Conservation (phyloP, 1,140 invertebrate genomes). For the Cheumatopsyche charites region DNA sequence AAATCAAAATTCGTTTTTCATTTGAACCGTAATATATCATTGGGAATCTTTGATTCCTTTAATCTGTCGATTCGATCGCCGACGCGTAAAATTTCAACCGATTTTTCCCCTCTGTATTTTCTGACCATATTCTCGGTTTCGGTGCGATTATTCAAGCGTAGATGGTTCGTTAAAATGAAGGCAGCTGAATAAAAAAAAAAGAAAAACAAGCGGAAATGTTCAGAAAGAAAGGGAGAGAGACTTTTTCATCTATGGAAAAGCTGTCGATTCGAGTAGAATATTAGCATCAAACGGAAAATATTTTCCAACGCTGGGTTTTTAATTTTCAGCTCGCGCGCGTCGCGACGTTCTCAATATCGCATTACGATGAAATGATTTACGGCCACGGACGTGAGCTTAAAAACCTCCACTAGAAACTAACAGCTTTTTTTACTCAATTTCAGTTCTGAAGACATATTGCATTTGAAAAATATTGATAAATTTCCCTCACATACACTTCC, state of each 20-base stretch:
- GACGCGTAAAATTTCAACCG: constrained; percentile 51
- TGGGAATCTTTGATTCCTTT: constrained; percentile 43
- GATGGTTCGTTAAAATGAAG: too few relatives aligned
- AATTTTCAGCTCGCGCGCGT: neutral
- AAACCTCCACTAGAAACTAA: neutral
- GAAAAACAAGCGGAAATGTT: neutral
- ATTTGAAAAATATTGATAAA: too few relatives aligned
- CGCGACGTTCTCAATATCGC: constrained; percentile 9
- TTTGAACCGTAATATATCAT: too few relatives aligned
- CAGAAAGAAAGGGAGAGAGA: neutral
- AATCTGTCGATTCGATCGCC: constrained; percentile 48
- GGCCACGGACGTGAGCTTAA: constrained; percentile 12
- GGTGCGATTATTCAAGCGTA: too few relatives aligned
- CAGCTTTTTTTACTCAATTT: neutral
- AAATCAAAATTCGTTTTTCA: too few relatives aligned
- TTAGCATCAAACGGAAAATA: neutral
- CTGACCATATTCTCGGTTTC: neutral
- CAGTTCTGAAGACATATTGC: too few relatives aligned
- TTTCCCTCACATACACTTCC: too few relatives aligned
- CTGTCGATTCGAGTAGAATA: neutral
- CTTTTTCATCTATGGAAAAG: constrained; percentile 3
- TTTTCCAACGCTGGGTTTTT: neutral
- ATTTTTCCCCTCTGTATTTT: constrained; percentile 39
- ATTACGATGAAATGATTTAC: constrained; percentile 12
- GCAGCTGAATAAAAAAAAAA: too few relatives aligned